phyloP scores from a whole-genome alignment of 2,797 vertebrate genomes.

The Morus bassanus region DNA sequence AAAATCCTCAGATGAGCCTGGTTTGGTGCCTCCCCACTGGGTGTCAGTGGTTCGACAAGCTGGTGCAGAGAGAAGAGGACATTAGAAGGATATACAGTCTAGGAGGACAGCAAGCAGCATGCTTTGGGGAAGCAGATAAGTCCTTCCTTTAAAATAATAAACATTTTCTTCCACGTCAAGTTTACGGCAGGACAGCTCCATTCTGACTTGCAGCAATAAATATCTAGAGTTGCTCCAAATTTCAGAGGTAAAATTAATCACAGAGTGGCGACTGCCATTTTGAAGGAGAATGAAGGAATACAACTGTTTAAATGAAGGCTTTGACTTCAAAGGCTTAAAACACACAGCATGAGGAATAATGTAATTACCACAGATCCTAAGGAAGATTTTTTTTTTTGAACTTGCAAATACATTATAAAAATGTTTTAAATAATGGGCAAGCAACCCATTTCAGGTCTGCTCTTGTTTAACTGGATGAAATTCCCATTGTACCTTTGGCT shows the following conservation, averaged over 20 bases:
- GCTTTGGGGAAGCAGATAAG: neutral
- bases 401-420: neutral
- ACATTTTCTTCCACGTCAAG: neutral
- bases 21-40: slow-evolving; percentile 95
- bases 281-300: neutral
- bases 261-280: neutral
- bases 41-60: slow-evolving; percentile 95
- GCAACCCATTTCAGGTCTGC: neutral
- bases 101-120: neutral
- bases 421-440: neutral
- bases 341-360: neutral
- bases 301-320: neutral
- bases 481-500: neutral
- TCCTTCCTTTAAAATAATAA: neutral
- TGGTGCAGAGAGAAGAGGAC: slow-evolving; percentile 44
- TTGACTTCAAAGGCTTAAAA: slow-evolving; percentile 12
- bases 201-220: neutral
- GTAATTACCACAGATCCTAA: neutral
- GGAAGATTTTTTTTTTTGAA: neutral
- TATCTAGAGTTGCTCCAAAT: neutral
- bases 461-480: neutral
- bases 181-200: neutral
- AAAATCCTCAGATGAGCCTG: slow-evolving; percentile 95
- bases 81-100: neutral
- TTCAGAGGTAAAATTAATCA: neutral